Evolutionary conservation across 2,113 vertebrate species (phyloP).

Genomic region (Larimichthys polyactis): DNA sequence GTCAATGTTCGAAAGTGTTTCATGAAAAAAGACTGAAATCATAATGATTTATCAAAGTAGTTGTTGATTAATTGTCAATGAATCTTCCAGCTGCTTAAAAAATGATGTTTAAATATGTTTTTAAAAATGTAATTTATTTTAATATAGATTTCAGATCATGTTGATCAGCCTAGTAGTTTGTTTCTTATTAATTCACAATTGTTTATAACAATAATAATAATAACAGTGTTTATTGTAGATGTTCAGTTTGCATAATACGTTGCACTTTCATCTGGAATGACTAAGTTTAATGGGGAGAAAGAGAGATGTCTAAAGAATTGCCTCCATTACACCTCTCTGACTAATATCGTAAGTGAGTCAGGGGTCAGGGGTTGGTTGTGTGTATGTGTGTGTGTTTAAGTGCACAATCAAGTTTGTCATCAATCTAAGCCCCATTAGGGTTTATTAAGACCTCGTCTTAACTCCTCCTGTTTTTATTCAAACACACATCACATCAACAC

Average conservation of each 20-base stretch:
- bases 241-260: not conserved
- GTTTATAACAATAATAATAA: no score
- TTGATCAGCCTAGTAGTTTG: not conserved
- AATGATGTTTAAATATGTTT: not conserved
- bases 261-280: not conserved
- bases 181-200: not conserved
- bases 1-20: not conserved
- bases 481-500: not conserved
- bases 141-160: not conserved
- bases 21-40: not conserved
- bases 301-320: not conserved
- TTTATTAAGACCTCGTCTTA: not conserved
- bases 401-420: not conserved
- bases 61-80: not conserved
- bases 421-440: not conserved
- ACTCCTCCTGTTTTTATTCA: constrained; percentile 7
- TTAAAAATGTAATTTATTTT: not conserved
- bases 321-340: not conserved
- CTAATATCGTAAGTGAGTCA: not conserved
- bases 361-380: not conserved
- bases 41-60: not conserved
- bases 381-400: not conserved
- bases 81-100: not conserved
- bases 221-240: no score
- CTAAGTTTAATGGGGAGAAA: not conserved